Base-by-base conservation (phyloP, 2,113 vertebrate genomes). In the Triplophysa siluroides region DNA sequence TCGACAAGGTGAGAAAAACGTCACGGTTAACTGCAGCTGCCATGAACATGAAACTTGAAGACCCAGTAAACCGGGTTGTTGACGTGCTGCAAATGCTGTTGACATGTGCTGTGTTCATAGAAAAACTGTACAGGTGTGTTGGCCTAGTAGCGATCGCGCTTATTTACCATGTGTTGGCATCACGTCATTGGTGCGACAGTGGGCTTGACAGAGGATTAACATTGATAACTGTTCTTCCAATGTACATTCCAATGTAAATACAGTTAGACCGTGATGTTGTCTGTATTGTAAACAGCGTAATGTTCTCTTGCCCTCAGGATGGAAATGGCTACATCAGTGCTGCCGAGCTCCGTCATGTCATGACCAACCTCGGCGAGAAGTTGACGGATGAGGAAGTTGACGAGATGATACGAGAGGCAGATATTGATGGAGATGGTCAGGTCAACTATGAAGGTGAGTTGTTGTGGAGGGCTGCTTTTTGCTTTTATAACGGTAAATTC, bases 321-420 rank as follows among this genome's bases (percentile, higher is more conserved):
- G 94, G 96, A 38, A 96, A 96, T 0, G 95, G 96, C 52, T 97
- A 96, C 87, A 96, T 96, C 86, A 97, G 95, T 0, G 95, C 95
- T 0, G 95, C 95, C 0, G 96, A 96, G 86, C 89, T 97, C 76
- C 95, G 95, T 56, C 96, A 96, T 0, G 95, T 96, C 8, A 96
- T 96, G 95, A 96, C 96, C 83, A 97, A 96, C 90, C 90, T 97
- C 3, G 96, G 96, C 0, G 96, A 97, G 88, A 97, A 96, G 90
- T 92, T 97, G 78, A 96, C 95, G 0, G 95, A 97, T 0, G 95
- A 97, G 85, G 95, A 97, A 43, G 96, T 96, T 85, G 95, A 96
- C 0, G 95, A 97, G 89, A 97, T 97, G 95, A 96, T 97, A 88
- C 88, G 95, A 1, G 96, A 97, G 88, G 96, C 96, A 0, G 95